These are phyloP conservation scores for Drosophila yooni DNA, from an alignment of 2,888 invertebrate species.

Conservation along the genomic window DNA sequence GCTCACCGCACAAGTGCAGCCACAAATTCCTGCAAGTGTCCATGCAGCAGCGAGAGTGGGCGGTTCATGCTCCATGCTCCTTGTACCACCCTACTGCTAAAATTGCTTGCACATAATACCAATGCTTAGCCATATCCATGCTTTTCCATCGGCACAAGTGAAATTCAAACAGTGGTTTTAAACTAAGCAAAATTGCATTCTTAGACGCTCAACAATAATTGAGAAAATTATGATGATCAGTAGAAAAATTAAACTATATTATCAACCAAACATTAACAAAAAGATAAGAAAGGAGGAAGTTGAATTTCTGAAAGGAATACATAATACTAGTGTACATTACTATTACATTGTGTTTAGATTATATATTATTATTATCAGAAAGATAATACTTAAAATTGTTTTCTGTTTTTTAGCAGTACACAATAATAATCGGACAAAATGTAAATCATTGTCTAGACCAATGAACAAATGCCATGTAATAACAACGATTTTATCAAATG, in stretches of 20 bases:
- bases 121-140: constrained; percentile 69
- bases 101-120: constrained; percentile 70
- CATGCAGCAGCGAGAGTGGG: constrained; percentile 61
- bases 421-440: background rate
- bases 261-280: background rate
- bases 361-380: background rate
- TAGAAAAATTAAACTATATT: background rate
- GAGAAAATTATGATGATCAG: constrained; percentile 35
- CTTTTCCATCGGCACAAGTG: constrained; percentile 57
- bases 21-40: constrained; percentile 58
- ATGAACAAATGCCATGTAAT: background rate
- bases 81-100: constrained; percentile 30
- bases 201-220: constrained; percentile 42
- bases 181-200: constrained; percentile 40
- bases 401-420: background rate
- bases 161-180: constrained; percentile 50
- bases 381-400: background rate
- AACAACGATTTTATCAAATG: background rate
- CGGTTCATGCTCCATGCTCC: constrained; percentile 61
- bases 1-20: constrained; percentile 41
- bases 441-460: background rate
- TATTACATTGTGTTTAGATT: too few species aligned
- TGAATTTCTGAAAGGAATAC: background rate
- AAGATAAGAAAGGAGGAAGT: background rate
- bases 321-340: background rate